phyloP scores from a whole-genome alignment of 2,113 vertebrate species.

The Ochotona princeps region DNA sequence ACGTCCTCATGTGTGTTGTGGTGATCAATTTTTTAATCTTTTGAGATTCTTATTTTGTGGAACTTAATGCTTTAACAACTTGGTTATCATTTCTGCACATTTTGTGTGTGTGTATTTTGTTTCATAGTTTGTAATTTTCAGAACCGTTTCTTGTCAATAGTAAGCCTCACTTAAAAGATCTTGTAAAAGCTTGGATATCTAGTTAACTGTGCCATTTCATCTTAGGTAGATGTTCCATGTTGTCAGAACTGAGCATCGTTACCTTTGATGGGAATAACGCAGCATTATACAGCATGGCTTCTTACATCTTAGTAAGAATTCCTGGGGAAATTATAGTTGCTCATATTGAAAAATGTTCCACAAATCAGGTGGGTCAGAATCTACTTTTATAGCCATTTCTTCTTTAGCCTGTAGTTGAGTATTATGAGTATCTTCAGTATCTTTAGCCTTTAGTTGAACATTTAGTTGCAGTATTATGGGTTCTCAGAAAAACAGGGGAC shows the following conservation, averaged over 20 bases:
- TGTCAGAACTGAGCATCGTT: conserved; percentile 96
- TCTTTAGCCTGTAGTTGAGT: neutral
- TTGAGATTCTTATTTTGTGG: neutral
- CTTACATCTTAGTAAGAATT: conserved; percentile 95
- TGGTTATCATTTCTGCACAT: neutral
- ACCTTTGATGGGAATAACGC: conserved; percentile 98
- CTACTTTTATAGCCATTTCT: neutral
- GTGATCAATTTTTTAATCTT: neutral
- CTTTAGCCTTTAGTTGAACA: neutral
- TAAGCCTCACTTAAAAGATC: neutral
- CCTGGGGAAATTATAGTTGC: conserved; percentile 94
- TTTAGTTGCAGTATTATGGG: neutral
- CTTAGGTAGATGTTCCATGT: conserved; percentile 95
- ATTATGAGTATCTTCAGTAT: neutral
- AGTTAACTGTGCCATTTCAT: neutral
- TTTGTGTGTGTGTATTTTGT: neutral
- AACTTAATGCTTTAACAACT: neutral
- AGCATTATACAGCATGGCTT: conserved; percentile 95
- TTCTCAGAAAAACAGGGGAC: neutral
- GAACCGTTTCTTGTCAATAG: neutral
- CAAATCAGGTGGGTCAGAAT: conserved; percentile 90
- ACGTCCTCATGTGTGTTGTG: conserved; percentile 73
- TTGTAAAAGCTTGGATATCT: neutral
- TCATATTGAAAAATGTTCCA: conserved; percentile 96
- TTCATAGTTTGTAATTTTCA: neutral